Evolutionary conservation across 2,888 invertebrate species (phyloP), one percentile per base, ranked within the genome.

Genomic region (Ganaspis brasiliensis): DNA sequence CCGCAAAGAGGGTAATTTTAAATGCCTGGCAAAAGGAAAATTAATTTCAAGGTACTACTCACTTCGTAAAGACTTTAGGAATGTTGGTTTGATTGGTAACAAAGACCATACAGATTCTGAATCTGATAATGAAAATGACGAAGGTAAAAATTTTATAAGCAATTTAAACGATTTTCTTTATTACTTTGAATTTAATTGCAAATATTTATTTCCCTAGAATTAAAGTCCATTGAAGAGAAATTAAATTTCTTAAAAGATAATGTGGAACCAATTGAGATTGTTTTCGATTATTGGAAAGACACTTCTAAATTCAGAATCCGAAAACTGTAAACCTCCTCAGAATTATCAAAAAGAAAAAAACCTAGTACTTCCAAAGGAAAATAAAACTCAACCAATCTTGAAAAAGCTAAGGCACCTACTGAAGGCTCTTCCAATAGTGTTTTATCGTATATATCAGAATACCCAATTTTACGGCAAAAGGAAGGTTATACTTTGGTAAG

Each of bases 271-370:
- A 24, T 21, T 9, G 16, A 16, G 19, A 45, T 24, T 52, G 26
- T 71, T 24, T 24, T 71, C 6, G 52, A 71, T 71, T 71, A 49
- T 71, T 71, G 52, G 71, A 49, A 24, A 52, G 24, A 10, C n/a
- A 71, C 71, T 14, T 49, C 71, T 14, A 52, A 71, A 12, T 16
- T 8, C 16, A 26, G 52, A 49, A 24, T 71, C 16, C 49, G 26
- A 57, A 26, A 14, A 14, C n/a, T 57, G 12, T 26, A 57, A 57
- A 14, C n/a, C n/a, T 26, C 26, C n/a, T 57, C 57, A 14, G 26
- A n/a, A 2, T 57, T 57, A 26, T 26, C 57, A 57, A 5, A 57
- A 2, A 31, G 10, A 57, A 31, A n/a, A 14, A 4, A 31, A 6
- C 6, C 26, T n/a, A 57, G 26, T 12, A 14, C 14, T 26, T 31